Conservation (phyloP, 2,888 invertebrate species). For the Odontothrips loti region DNA sequence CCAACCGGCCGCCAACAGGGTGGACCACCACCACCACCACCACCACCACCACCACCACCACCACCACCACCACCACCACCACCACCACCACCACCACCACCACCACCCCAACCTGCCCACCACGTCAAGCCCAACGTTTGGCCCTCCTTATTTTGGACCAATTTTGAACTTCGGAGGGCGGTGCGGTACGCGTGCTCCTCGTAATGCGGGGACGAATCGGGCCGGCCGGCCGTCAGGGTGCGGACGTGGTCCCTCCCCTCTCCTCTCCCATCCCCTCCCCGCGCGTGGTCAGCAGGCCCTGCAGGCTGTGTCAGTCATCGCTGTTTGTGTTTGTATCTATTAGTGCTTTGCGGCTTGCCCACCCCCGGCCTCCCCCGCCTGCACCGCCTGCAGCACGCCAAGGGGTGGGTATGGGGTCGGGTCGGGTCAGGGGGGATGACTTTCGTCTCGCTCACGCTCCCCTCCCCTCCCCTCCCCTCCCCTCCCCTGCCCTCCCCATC, state of each 20-base stretch:
- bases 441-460: slow-evolving; percentile 34
- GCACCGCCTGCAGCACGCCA: slow-evolving; percentile 29
- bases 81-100: background rate
- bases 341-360: slow-evolving; percentile 28
- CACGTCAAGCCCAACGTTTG: background rate
- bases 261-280: too few relatives aligned
- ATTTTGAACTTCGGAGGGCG: too few relatives aligned
- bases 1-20: too few relatives aligned
- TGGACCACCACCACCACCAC: too few relatives aligned
- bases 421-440: slow-evolving; percentile 36
- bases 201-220: too few relatives aligned
- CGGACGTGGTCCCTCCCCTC: too few relatives aligned
- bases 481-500: slow-evolving; percentile 34
- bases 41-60: too few relatives aligned
- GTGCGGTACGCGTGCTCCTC: too few relatives aligned
- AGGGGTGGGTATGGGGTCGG: slow-evolving; percentile 27
- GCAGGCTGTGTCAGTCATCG: background rate
- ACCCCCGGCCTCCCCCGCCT: background rate
- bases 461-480: slow-evolving; percentile 46
- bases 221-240: too few relatives aligned
- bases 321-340: slow-evolving; percentile 22
- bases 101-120: background rate
- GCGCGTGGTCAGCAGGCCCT: too few relatives aligned
- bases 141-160: too few relatives aligned
- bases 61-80: too few relatives aligned